These are phyloP conservation scores for Mastomys natalensis DNA, from an alignment of 2,113 vertebrate genomes.

Conservation along the genomic window DNA sequence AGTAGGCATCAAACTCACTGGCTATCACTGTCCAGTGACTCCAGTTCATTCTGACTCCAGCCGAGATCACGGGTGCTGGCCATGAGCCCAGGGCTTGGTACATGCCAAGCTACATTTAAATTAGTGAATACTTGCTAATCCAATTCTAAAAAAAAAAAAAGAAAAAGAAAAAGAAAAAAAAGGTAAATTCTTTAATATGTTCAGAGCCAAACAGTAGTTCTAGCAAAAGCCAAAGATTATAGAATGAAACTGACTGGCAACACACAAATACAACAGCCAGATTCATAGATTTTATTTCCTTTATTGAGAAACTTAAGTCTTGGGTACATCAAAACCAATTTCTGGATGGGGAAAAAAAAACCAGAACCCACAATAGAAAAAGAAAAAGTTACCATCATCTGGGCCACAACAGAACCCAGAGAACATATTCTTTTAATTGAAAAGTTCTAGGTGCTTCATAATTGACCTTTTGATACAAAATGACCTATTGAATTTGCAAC, in stretches of 20 bases:
- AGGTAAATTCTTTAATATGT: background rate
- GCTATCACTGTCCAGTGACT: background rate
- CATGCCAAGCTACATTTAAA: background rate
- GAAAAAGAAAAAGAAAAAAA: background rate
- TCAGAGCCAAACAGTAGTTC: background rate
- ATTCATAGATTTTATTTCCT: conserved; percentile 78
- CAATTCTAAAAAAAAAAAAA: background rate
- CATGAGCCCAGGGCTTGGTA: no score
- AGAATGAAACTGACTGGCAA: background rate
- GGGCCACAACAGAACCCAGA: conserved; percentile 80
- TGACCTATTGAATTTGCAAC: conserved; percentile 84
- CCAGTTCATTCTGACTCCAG: background rate
- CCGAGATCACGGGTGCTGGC: background rate
- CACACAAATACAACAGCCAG: background rate
- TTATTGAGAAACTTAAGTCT: conserved; percentile 89
- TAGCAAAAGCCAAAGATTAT: conserved; percentile 14
- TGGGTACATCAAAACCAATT: conserved; percentile 86
- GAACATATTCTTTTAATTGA: conserved; percentile 79
- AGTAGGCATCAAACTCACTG: background rate
- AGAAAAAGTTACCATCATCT: conserved; percentile 73
- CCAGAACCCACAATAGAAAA: conserved; percentile 84
- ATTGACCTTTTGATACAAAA: conserved; percentile 88
- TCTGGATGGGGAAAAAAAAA: background rate
- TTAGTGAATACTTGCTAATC: background rate
- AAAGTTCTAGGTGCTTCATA: conserved; percentile 84